phyloP scores from a whole-genome alignment of 2,797 vertebrate genomes.

The Sebastes diploproa region DNA sequence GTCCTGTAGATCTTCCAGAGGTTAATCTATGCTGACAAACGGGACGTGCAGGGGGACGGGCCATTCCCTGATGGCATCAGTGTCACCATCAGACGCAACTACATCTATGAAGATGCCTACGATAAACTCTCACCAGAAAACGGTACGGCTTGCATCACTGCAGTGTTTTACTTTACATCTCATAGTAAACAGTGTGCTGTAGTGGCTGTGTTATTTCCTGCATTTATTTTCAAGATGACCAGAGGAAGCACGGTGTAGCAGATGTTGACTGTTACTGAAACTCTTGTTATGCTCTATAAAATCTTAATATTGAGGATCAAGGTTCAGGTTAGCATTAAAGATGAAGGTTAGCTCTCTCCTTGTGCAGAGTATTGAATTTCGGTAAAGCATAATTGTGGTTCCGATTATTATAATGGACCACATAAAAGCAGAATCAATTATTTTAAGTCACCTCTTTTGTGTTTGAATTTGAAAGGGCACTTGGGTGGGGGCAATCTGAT shows the following conservation, averaged over 20 bases:
- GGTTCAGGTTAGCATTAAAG: constrained; percentile 46
- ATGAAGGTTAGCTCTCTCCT: constrained; percentile 57
- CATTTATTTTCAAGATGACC: constrained; percentile 5
- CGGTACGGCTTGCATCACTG: constrained; percentile 74
- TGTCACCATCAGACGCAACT: constrained; percentile 97
- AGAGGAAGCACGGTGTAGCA: not conserved
- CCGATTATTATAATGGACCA: constrained; percentile 80
- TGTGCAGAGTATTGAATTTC: constrained; percentile 61
- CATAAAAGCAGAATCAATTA: constrained; percentile 83
- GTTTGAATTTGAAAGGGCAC: constrained; percentile 81
- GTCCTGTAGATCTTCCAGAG: constrained; percentile 94
- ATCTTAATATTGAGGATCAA: constrained; percentile 45
- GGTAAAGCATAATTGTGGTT: constrained; percentile 74
- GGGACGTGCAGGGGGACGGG: constrained; percentile 96
- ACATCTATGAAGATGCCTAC: constrained; percentile 99
- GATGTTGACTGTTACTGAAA: constrained; percentile 45
- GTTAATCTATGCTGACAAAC: constrained; percentile 96
- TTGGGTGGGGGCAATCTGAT: constrained; percentile 75
- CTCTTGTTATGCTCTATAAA: constrained; percentile 54
- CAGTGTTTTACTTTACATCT: too few species aligned
- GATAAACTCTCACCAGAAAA: constrained; percentile 99
- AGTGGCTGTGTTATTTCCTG: not conserved
- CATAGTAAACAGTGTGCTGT: not conserved
- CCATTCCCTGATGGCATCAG: constrained; percentile 96
- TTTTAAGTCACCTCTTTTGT: constrained; percentile 83